Evolutionary conservation across 2,113 vertebrate genomes (phyloP).

Genomic region (Chloebia gouldiae): DNA sequence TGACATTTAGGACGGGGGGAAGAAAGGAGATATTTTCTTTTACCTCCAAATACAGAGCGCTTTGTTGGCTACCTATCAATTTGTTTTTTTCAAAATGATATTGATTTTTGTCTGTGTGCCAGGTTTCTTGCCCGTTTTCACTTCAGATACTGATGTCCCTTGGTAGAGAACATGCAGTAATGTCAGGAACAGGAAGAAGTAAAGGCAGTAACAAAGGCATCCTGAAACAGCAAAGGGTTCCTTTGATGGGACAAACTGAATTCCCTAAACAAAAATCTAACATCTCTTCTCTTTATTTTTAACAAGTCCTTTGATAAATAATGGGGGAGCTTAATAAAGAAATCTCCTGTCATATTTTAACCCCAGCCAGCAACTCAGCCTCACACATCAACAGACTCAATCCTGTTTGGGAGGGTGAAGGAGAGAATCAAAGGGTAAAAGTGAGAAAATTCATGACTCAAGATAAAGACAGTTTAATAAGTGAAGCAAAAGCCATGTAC

Average conservation of each 20-base stretch:
- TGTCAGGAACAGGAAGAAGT: conserved; percentile 16
- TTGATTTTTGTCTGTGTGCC: conserved; percentile 55
- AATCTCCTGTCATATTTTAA: neutral
- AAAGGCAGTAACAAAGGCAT: neutral
- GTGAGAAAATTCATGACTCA: neutral
- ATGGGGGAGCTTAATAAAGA: neutral
- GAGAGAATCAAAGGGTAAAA: neutral
- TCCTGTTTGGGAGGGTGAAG: neutral
- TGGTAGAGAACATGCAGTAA: conserved; percentile 8
- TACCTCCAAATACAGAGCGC: neutral
- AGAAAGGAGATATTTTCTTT: neutral
- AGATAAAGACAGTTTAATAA: neutral
- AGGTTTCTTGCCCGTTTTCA: conserved; percentile 40
- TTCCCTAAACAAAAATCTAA: conserved; percentile 10
- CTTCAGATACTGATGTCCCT: conserved; percentile 1
- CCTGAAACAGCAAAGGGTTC: neutral
- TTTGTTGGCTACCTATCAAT: conserved; percentile 1
- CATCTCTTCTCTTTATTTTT: conserved; percentile 13
- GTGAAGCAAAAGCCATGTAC: neutral
- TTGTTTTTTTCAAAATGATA: conserved; percentile 45
- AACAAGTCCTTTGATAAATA: conserved; percentile 51
- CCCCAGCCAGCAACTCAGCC: neutral
- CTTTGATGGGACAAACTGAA: conserved; percentile 55
- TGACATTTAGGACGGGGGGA: neutral
- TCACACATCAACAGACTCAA: no score